phyloP scores from a whole-genome alignment of 2,888 invertebrate species.

The Oxyscelio sp. region DNA sequence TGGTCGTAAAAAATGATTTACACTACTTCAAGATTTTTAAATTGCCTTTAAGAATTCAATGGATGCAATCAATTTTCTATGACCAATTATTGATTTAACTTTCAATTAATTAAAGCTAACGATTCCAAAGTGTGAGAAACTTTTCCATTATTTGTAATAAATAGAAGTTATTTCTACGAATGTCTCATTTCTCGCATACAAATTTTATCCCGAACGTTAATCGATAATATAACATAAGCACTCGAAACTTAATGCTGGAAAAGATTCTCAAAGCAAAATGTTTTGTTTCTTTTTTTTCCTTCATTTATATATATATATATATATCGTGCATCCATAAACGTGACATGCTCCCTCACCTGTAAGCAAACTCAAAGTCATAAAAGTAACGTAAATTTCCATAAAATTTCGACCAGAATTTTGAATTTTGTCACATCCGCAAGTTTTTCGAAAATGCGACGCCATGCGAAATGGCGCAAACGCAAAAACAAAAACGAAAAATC shows the following conservation, averaged over 20 bases:
- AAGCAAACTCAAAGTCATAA: constrained; percentile 84
- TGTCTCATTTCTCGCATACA: constrained; percentile 25
- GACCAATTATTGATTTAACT: not conserved
- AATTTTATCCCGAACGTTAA: constrained; percentile 45
- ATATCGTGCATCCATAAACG: constrained; percentile 77
- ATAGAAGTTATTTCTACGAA: constrained; percentile 17
- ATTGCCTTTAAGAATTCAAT: too few relatives aligned
- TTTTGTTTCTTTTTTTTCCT: constrained; percentile 36
- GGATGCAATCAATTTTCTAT: not conserved
- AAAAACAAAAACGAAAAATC: too few relatives aligned
- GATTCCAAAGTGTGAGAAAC: constrained; percentile 59
- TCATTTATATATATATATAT: too few relatives aligned
- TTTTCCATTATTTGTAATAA: constrained; percentile 40
- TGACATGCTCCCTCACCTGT: constrained; percentile 84
- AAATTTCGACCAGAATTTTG: constrained; percentile 87
- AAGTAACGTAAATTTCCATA: constrained; percentile 85
- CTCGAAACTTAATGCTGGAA: constrained; percentile 38
- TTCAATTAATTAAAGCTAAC: constrained; percentile 54
- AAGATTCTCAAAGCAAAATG: constrained; percentile 50
- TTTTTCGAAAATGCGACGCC: constrained; percentile 64
- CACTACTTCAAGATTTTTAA: too few relatives aligned
- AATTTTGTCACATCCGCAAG: constrained; percentile 88
- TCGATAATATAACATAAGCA: constrained; percentile 42
- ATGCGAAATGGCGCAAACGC: constrained; percentile 44
- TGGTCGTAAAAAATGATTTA: too few relatives aligned